Evolutionary conservation across 2,113 vertebrate genomes (phyloP), one percentile per base, ranked within the genome.

Genomic region (Suricata suricatta): DNA sequence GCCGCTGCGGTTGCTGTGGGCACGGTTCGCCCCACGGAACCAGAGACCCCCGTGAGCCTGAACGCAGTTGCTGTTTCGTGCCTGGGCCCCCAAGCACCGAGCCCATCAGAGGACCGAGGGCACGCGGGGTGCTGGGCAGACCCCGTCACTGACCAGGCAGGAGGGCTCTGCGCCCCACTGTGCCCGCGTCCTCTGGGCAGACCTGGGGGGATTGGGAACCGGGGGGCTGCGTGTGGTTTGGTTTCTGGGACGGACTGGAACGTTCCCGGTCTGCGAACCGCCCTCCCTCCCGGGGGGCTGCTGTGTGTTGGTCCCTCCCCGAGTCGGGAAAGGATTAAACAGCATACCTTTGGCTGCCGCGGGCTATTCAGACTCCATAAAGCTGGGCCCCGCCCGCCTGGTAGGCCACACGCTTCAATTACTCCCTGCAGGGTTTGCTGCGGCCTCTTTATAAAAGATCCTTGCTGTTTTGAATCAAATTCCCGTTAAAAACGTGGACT

Each of bases 51-150:
- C 4, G 13, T 8, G 11, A 50, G 25, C 11, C 25, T 0, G 13
- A 14, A 1, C 3, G 0, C 9, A 23, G 52, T 7, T 0, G 72
- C 68, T 12, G 31, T 44, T 52, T 6, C 0, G 17, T 68, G 50
- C 72, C 29, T 44, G 72, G 52, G 12, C 9, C 11, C 41, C 4
- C 12, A 7, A 13, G 76, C 33, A 0, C 57, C 23, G 83, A 5
- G 27, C 9, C 17, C 1, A 10, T 5, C 15, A 1, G 2, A 7
- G 33, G 25, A 3, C 12, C 19, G 3, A 6, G 27, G 16, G 52
- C 38, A 3, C 1, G 0, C 15, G 3, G 6, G 33, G 35, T 12
- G 60, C 44, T 72, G 17, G 3, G 3, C 2, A 12, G 21, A 25
- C 33, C 31, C 33, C 0, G 0, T 23, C 14, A 2, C 90, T 76